Evolutionary conservation across 2,888 invertebrate species (phyloP), one percentile per base, ranked within the genome.

Genomic region (Hypomecis atomaria): DNA sequence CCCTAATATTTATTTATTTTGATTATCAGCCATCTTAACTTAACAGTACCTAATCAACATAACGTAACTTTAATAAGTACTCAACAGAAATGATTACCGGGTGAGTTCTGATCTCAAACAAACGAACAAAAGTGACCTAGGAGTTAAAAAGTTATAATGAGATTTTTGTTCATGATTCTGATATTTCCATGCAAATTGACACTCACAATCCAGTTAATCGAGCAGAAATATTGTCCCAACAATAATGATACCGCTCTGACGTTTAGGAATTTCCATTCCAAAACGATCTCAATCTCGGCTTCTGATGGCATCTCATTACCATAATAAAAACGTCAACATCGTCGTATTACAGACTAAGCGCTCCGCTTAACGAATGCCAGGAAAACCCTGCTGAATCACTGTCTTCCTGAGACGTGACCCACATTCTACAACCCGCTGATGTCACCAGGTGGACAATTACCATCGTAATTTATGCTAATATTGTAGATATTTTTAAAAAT

Each of bases 401-500:
- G 42, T 76, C 78, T 84, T 82, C 83, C 82, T 79, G 74, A 71
- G 72, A 79, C 81, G 84, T 81, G 85, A 80, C 76, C 75, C 70
- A 79, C 79, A 78, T 82, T 59, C 65, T 36, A 23, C 36, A 10
- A 48, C 43, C 40, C 5, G 48, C 48, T 62, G 58, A 54, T 50
- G 50, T 54, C 49, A 54, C 34, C 49, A 13, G 37, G 33, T 43
- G 34, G 5, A 59, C 13, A n/a, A 56, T 58, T 42, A 52, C 13
- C 38, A 57, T 55, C 40, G 6, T 54, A 13, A 58, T 43, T 42
- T 65, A 60, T 64, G 52, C 43, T 53, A 48, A 65, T 48, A 42
- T 48, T 6, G n/a, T 40, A 45, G 23, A 4, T 13, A 11, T 23
- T 50, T 40, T 45, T 33, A 4, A 37, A 47, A 43, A 43, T 37